Evolutionary conservation across 2,888 invertebrate species (phyloP).

Genomic region (Folsomia candida): DNA sequence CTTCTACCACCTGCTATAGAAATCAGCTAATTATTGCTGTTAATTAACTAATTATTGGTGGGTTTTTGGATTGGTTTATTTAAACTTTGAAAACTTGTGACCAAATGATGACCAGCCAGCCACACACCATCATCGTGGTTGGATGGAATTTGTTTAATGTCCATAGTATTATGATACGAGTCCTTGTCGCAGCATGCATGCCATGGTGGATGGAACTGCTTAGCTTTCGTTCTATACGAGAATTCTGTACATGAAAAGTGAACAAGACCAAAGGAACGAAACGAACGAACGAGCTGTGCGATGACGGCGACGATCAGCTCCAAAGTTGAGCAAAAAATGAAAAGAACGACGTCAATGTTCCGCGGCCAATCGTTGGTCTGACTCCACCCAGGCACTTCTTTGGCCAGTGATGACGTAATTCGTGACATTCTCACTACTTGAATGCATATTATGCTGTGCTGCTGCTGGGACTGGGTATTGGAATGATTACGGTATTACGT

Average conservation of each 20-base stretch:
- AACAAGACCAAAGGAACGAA: not conserved
- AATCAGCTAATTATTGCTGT: too few species aligned
- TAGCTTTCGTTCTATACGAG: too few species aligned
- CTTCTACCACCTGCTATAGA: too few species aligned
- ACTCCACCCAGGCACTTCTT: not conserved
- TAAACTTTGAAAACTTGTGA: too few species aligned
- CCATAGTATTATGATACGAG: not conserved
- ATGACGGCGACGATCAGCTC: slow-evolving; percentile 7
- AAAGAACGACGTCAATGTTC: not conserved
- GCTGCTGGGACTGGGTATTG: not conserved
- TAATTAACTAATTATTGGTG: too few species aligned
- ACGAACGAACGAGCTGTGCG: too few species aligned
- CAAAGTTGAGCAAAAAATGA: not conserved
- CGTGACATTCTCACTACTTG: not conserved
- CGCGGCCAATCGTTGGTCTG: slow-evolving; percentile 35
- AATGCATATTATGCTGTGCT: too few species aligned
- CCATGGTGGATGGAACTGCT: too few species aligned
- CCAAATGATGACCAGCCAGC: too few species aligned
- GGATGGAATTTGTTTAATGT: not conserved
- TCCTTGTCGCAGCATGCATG: not conserved
- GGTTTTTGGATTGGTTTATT: too few species aligned
- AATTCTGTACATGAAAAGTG: not conserved
- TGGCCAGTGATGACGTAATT: not conserved
- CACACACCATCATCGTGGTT: not conserved
- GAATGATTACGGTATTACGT: too few species aligned